phyloP scores from a whole-genome alignment of 2,888 invertebrate species.

The Apantesis nais region DNA sequence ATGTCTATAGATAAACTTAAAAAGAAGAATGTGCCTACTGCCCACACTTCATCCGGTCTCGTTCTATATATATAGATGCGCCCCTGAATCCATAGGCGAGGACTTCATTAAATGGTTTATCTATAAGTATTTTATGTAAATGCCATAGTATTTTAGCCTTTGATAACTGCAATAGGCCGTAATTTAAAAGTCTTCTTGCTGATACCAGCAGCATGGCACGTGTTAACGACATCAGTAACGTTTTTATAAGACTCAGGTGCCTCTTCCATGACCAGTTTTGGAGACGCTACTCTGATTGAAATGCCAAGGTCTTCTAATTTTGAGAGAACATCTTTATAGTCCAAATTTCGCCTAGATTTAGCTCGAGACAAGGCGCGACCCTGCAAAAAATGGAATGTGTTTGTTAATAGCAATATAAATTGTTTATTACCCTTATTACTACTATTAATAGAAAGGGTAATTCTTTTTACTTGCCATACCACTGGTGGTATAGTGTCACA shows the following conservation, averaged over 20 bases:
- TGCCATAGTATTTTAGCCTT: constrained; percentile 88
- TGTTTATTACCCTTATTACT: too few species aligned
- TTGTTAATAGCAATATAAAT: constrained; percentile 20
- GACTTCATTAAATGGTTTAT: background rate
- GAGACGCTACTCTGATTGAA: constrained; percentile 98
- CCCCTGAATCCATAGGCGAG: background rate
- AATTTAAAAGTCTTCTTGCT: constrained; percentile 98
- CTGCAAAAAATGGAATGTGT: constrained; percentile 75
- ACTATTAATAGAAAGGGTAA: too few species aligned
- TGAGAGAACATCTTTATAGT: constrained; percentile 95
- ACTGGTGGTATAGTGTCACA: too few species aligned
- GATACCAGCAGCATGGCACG: constrained; percentile 98
- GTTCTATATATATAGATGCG: background rate
- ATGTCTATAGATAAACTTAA: constrained; percentile 8
- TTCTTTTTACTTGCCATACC: too few species aligned
- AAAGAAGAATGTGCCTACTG: background rate
- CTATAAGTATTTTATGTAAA: background rate
- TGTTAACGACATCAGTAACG: constrained; percentile 99
- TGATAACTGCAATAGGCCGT: constrained; percentile 99
- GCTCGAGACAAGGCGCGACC: constrained; percentile 98
- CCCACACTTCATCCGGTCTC: background rate
- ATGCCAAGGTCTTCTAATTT: constrained; percentile 95
- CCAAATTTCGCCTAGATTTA: constrained; percentile 97
- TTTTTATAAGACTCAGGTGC: constrained; percentile 99
- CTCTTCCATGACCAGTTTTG: constrained; percentile 99